Evolutionary conservation across 2,888 invertebrate genomes (phyloP), one percentile per base, ranked within the genome.

Genomic region (Dermolepida albohirtum): DNA sequence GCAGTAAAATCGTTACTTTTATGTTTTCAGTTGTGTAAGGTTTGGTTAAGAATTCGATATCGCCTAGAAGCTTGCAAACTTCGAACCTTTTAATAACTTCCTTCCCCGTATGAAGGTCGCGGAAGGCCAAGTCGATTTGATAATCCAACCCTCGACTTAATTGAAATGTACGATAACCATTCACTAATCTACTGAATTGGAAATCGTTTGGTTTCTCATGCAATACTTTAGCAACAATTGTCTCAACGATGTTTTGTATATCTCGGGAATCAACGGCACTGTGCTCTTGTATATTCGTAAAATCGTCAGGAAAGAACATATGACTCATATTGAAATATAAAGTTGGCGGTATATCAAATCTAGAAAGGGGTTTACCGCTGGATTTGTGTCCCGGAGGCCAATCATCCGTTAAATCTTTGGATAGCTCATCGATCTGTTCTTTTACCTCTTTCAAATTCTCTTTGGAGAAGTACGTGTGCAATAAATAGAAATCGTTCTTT

Each of bases 1-100:
- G 90, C 71, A 97, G 82, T 74, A 97, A 83, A 72, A 97, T 85
- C 67, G 90, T 89, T 4, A 97, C 88, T 72, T 94, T 87, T 5
- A 92, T 91, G 82, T 92, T 94, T 86, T 98, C 98, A 0, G 97
- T 98, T 0, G 98, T 97, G 84, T 97, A 98, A 0, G 97, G 97
- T 80, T 96, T 94, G 1, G 94, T 92, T 43, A 97, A 88, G 68
- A 98, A 89, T 80, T 97, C 95, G 7, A 96, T 93, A 68, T 91
- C 89, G 12, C 95, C 95, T 66, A 98, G 84, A 11, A 94, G 92
- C 73, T 97, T 93, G 63, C 91, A 90, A 44, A 93, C 88, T 84
- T 96, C 91, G 73, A 96, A 87, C 85, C 87, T 85, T 79, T 89
- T 90, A 4, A 85, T 82, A 5, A 86, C 72, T 75, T 84, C 81